Base-by-base conservation (phyloP, 2,888 invertebrate genomes). In the Zaprionus bogoriensis region DNA sequence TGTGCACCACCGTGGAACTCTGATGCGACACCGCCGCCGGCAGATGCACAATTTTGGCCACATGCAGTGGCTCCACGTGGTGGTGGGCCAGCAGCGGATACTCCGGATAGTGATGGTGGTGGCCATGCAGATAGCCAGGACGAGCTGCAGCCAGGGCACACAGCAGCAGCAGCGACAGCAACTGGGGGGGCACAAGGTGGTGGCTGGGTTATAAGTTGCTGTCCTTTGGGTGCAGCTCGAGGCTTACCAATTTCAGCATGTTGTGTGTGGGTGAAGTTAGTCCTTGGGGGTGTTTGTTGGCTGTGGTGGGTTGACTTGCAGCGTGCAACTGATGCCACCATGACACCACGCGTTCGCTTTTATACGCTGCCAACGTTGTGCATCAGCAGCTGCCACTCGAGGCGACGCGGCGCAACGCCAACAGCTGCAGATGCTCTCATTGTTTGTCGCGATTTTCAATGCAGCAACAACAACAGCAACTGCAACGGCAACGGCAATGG, bases 1-100 rank as follows among this genome's bases (percentile, higher is more conserved):
- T 88, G 71, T 90, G 90, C 51, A 90, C 88, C 48, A 90, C 75
- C 1, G 90, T 90, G 1, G 90, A 90, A 46, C 90, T 90, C 55
- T 89, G 89, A 59, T 90, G 90, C n/a, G 90, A 90, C 3, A 90
- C 80, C 5, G 90, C 90, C 0, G 90, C 88, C 0, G 90, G 90
- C 4, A 90, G 63, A 51, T 89, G 89, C 3, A 89, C 83, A 12
- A 86, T 84, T 47, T 89, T 89, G 47, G 89, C 83, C 50, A 89
- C 72, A 75, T 89, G 89, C 52, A 89, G 51, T 0, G 89, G 89
- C 22, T 89, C 84, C 19, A 84, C 60, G n/a, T 77, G 76, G 5
- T 76, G 76, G 36, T 77, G 77, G 4, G 69, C 63, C 1, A 69
- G 45, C 3, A 74, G 47, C 3, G 77, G 68, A 20, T 82, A 79